Conservation (phyloP, 2,113 vertebrate species). For the Prunella himalayana region DNA sequence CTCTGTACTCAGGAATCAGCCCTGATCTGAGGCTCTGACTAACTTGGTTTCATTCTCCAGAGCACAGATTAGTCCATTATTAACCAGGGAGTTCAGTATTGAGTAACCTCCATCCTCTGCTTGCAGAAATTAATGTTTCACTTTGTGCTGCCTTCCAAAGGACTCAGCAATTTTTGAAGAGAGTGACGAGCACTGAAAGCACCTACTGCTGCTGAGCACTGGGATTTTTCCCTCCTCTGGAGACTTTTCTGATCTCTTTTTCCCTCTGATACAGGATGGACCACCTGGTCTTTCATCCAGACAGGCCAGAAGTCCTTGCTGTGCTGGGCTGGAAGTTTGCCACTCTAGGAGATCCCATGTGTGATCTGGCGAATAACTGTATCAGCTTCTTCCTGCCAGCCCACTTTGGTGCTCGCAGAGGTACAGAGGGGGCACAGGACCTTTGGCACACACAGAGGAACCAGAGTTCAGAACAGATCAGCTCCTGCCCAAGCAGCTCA, state of each 20-base stretch:
- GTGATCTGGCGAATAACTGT: slow-evolving; percentile 78
- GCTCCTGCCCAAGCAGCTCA: not conserved
- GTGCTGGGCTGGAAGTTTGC: slow-evolving; percentile 83
- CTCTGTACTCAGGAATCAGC: not conserved
- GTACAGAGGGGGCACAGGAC: slow-evolving; percentile 59
- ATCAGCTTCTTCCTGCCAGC: slow-evolving; percentile 72
- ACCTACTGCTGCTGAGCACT: not conserved
- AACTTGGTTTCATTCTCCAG: not conserved
- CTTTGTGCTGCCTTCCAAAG: not conserved
- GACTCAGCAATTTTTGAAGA: not conserved
- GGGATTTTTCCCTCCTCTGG: not conserved
- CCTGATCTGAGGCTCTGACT: not conserved
- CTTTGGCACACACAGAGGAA: not conserved
- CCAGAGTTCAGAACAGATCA: not conserved
- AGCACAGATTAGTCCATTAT: not conserved
- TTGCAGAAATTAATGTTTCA: not conserved
- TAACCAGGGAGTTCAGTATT: not conserved
- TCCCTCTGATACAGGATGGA: slow-evolving; percentile 72
- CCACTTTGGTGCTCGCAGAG: slow-evolving; percentile 64
- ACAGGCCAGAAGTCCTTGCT: slow-evolving; percentile 75
- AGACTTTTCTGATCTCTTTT: not conserved
- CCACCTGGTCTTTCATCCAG: slow-evolving; percentile 81
- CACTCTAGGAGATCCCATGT: slow-evolving; percentile 79
- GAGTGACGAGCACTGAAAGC: not conserved
- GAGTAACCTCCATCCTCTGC: not conserved